phyloP scores from a whole-genome alignment of 2,797 vertebrate species.

The Lepus oiostolus region DNA sequence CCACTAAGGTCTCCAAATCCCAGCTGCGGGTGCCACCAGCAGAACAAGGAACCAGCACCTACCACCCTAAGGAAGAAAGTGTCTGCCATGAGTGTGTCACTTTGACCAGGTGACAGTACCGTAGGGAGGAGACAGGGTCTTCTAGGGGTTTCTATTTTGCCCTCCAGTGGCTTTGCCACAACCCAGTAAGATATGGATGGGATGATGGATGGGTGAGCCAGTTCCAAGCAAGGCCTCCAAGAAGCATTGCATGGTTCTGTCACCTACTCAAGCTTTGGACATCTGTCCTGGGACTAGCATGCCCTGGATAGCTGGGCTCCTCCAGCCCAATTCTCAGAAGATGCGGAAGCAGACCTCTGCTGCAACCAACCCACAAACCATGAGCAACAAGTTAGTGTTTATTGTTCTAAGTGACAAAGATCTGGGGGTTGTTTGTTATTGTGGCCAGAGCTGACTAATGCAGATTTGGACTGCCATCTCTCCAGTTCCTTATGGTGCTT shows the following conservation, averaged over 20 bases:
- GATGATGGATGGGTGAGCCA: not conserved
- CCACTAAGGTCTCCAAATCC: not conserved
- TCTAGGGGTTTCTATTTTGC: not conserved
- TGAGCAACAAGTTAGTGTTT: not conserved
- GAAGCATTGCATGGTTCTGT: not conserved
- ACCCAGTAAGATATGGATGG: not conserved
- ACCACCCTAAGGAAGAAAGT: not conserved
- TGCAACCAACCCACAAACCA: not conserved
- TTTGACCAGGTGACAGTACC: not conserved
- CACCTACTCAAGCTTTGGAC: not conserved
- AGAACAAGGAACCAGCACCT: not conserved
- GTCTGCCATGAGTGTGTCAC: accelerated
- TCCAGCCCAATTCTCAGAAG: not conserved
- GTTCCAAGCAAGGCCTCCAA: slow-evolving; percentile 13
- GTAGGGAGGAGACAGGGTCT: not conserved
- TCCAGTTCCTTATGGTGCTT: not conserved
- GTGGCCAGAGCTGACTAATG: not conserved
- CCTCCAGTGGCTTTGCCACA: not conserved
- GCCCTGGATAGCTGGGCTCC: not conserved
- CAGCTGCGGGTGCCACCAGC: accelerated
- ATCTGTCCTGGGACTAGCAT: not conserved
- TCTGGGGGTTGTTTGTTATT: not conserved
- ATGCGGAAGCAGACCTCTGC: not conserved
- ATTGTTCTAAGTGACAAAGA: not conserved
- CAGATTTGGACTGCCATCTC: not conserved